Percentiles rank a stretch among this genome's conserved stretches.
These are phyloP conservation scores for Colossoma macropomum DNA, from an alignment of 2,113 vertebrate species.

Conservation along the genomic window DNA sequence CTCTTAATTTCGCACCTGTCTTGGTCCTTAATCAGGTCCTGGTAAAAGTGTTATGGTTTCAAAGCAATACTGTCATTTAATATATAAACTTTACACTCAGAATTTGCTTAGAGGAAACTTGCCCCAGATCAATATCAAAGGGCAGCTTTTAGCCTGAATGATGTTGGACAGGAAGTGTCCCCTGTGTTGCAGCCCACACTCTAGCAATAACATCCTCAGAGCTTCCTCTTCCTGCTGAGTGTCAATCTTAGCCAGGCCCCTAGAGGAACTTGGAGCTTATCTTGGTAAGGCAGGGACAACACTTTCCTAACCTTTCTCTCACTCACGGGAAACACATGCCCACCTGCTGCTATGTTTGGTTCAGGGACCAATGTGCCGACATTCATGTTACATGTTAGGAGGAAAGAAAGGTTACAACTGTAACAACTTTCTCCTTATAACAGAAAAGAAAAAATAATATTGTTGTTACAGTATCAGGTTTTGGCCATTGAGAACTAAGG, in stretches of 20 bases:
- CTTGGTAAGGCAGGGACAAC: slow-evolving; percentile 63
- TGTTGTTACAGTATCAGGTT: neutral
- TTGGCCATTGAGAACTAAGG: no score
- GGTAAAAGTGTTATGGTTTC: neutral
- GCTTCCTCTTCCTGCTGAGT: slow-evolving; percentile 70
- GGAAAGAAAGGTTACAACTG: slow-evolving; percentile 38
- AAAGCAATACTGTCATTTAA: neutral
- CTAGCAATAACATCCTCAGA: slow-evolving; percentile 38
- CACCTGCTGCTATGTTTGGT: slow-evolving; percentile 32
- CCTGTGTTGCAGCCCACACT: slow-evolving; percentile 44
- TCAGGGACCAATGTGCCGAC: slow-evolving; percentile 34
- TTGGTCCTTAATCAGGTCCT: neutral
- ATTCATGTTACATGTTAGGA: slow-evolving; percentile 43
- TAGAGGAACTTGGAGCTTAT: slow-evolving; percentile 67
- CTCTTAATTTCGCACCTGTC: no score
- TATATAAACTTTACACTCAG: neutral
- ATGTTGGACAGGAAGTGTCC: slow-evolving; percentile 52
- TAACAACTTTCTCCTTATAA: neutral
- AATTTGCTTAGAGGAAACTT: neutral
- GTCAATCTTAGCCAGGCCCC: slow-evolving; percentile 48
- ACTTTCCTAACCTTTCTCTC: slow-evolving; percentile 26
- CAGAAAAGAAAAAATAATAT: no score
- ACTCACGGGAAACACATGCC: slow-evolving; percentile 59
- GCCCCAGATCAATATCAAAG: neutral
- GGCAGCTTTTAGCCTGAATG: neutral